Percentiles rank a stretch among this genome's conserved stretches.
Evolutionary conservation across 2,113 vertebrate species (phyloP).

Genomic region (Carassius auratus): DNA sequence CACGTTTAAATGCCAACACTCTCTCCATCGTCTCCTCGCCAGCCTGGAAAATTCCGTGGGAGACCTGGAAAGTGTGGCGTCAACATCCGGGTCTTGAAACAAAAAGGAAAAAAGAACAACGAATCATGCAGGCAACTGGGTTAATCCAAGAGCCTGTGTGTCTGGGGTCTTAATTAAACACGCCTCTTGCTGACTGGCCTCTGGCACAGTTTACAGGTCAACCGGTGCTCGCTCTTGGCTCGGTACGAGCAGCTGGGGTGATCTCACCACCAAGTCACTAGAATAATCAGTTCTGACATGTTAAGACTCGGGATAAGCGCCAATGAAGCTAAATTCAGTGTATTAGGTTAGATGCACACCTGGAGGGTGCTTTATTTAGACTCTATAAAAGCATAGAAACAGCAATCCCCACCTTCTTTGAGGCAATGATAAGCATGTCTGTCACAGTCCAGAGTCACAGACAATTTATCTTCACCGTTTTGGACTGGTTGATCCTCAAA

Average conservation of each 20-base stretch:
- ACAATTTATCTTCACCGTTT: constrained; percentile 68
- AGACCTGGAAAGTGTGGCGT: constrained; percentile 9
- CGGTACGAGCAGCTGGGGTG: constrained; percentile 37
- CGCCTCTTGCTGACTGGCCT: constrained; percentile 59
- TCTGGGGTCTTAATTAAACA: constrained; percentile 66
- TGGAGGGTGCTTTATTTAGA: background rate
- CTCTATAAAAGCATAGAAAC: background rate
- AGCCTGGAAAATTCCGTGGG: background rate
- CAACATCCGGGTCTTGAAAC: background rate
- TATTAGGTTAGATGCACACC: background rate
- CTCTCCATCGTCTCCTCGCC: background rate
- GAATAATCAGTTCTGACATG: background rate
- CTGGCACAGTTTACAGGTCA: constrained; percentile 41
- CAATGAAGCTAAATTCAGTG: background rate
- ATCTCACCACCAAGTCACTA: constrained; percentile 50
- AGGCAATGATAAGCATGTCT: constrained; percentile 76
- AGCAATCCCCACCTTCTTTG: constrained; percentile 76
- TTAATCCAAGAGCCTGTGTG: constrained; percentile 64
- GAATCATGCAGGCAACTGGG: constrained; percentile 67
- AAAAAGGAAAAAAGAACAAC: constrained; percentile 16
- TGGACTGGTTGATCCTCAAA: constrained; percentile 70
- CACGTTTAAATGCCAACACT: constrained; percentile 30
- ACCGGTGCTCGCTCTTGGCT: constrained; percentile 34
- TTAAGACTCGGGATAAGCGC: background rate
- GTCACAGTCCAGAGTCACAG: constrained; percentile 67